These are phyloP conservation scores for Mayetiola destructor DNA, from an alignment of 2,888 invertebrate species.

Conservation along the genomic window DNA sequence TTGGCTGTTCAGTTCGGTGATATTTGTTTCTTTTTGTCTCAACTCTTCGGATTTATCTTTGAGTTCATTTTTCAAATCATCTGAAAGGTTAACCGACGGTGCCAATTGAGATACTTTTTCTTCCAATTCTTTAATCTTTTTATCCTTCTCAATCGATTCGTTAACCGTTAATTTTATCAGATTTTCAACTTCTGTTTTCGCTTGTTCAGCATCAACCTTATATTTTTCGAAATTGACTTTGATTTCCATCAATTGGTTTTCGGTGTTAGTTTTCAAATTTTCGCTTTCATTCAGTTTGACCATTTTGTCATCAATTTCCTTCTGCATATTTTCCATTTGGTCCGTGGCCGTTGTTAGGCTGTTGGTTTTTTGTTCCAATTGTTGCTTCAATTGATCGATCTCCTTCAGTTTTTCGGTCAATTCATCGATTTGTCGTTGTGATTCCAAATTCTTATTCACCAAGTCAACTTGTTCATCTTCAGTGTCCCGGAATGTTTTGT, in stretches of 20 bases:
- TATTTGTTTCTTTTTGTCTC: conserved; percentile 6
- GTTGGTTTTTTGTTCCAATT: not conserved
- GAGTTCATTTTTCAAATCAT: conserved; percentile 15
- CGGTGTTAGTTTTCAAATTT: too few relatives aligned
- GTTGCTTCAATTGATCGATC: not conserved
- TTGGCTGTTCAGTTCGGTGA: not conserved
- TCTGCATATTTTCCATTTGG: not conserved
- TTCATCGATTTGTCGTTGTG: not conserved
- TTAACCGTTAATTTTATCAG: conserved; percentile 14
- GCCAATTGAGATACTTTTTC: conserved; percentile 14
- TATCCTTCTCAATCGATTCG: conserved; percentile 15
- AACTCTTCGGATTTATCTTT: conserved; percentile 13
- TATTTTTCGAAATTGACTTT: not conserved
- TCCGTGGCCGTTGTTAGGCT: not conserved
- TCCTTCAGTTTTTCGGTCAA: not conserved
- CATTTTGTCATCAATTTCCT: not conserved
- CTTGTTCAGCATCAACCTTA: not conserved
- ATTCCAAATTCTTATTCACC: conserved; percentile 15
- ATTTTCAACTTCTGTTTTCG: conserved; percentile 15
- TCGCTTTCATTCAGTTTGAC: not conserved
- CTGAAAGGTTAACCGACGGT: conserved; percentile 13
- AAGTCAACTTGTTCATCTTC: conserved; percentile 18
- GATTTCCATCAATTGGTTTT: not conserved
- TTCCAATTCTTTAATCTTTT: conserved; percentile 15
- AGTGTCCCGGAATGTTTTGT: not conserved